Base-by-base conservation (phyloP, 2,888 invertebrate species). In the Chalcosyrphus nemorum region DNA sequence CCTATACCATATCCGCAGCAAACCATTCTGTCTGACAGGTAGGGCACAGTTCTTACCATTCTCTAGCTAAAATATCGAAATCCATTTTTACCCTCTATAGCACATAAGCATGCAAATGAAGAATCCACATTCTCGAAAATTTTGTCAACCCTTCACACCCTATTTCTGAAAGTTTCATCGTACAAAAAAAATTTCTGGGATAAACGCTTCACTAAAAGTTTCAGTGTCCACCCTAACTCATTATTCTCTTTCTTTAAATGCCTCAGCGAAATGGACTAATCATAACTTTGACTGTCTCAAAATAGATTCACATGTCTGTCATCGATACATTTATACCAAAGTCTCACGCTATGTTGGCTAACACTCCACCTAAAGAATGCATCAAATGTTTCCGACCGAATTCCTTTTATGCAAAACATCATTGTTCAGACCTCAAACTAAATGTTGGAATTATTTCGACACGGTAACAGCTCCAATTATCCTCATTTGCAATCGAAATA, bases 401-500 rank as follows among this genome's bases (percentile, higher is more conserved):
- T 63, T 74, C 54, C 43, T 13, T 41, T 29, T 17, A 52, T 41
- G 4, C 17, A 29, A 7, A 11, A 11, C 19, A 29, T 24, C 59
- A 29, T 4, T 21, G 41, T 6, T 19, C n/a, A 52, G 17, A 65
- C 66, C 50, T 59, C 59, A 56, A 65, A 71, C 24, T 35, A 76
- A 76, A 63, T 59, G 65, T 24, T 59, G 32, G 43, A 72, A 63
- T 56, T 54, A 59, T 76, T 71, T 57, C 71, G 71, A 66, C 76
- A 66, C 59, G 66, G 65, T 47, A 45, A 15, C 27, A 13, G 7
- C 59, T 56, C 47, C 77, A 71, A 77, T 65, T 71, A 71, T 54
- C 54, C 76, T 29, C 27, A 76, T 68, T 82, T 54, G 41, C 72
- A 82, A 74, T 57, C 47, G 50, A 50, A 82, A 68, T 50, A 35